Base-by-base conservation (phyloP, 2,888 invertebrate species). In the Drosophila mayaguana region DNA sequence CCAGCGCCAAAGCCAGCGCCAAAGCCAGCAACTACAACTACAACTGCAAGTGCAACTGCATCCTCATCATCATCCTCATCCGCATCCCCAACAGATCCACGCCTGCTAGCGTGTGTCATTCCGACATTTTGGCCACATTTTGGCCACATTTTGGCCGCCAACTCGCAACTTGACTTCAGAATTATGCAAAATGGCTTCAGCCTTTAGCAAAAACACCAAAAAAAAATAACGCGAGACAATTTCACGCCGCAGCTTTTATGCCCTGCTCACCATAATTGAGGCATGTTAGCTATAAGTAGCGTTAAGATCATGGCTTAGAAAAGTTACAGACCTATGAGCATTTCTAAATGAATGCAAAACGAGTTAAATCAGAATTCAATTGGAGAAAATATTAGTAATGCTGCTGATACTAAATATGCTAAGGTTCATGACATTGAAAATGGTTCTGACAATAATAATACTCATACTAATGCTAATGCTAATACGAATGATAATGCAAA, bases 121-220 rank as follows among this genome's bases (percentile, higher is more conserved):
- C 63, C 51, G 40, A 57, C 57, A 61, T 71, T 78, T 72, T 88
- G 88, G 88, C 77, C 83, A 57, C 57, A 61, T 71, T 78, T 72
- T 88, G 88, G 88, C 77, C 83, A 85, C 80, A 82, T 71, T 82
- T 74, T 61, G 71, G 83, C 65, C 81, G 74, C 59, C 81, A 68
- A 68, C 71, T 75, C 63, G 80, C 67, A 78, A 73, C 85, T 70
- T 77, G 54, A 66, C 72, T 69, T 64, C 56, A 18, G 70, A 70
- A 78, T 80, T 75, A 83, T 72, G 83, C 82, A 62, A 65, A 75
- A 68, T 71, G 71, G 50, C 61, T 53, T 36, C 60, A 62, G 54
- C 42, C 48, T 45, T 53, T 32, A 42, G 20, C 46, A 45, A 61
- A 65, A 42, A 12, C 11, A 48, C 63, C 53, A 38, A 43, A 12